Evolutionary conservation across 1,140 invertebrate species (phyloP).

Genomic region (Holcopasites calliopsidis): DNA sequence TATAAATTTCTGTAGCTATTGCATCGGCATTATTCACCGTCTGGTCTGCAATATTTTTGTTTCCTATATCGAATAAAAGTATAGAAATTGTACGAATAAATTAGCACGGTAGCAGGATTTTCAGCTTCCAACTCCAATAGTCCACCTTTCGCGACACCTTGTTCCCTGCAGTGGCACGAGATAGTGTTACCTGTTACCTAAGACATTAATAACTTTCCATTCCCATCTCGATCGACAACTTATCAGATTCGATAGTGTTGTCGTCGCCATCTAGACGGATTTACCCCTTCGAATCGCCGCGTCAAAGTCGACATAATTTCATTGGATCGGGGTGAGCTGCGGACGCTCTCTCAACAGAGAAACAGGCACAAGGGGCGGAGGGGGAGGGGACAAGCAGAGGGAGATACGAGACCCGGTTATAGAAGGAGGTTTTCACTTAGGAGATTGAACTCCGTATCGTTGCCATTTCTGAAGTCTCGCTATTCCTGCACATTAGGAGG

Average conservation of each 20-base stretch:
- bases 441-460: slow-evolving; percentile 61
- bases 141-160: no score
- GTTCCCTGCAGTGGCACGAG: no score
- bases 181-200: neutral
- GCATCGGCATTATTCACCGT: neutral
- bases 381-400: slow-evolving; percentile 12
- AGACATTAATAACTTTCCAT: slow-evolving; percentile 6
- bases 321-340: slow-evolving; percentile 52
- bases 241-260: slow-evolving; percentile 6
- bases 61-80: neutral
- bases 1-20: neutral
- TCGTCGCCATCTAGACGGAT: slow-evolving; percentile 1
- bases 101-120: no score
- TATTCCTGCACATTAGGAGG: slow-evolving; percentile 8
- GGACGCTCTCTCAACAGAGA: slow-evolving; percentile 16
- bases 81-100: no score
- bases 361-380: neutral
- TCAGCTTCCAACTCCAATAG: no score
- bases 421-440: slow-evolving; percentile 64
- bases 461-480: slow-evolving; percentile 43
- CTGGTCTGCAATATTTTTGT: neutral
- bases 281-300: slow-evolving; percentile 36
- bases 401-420: slow-evolving; percentile 48
- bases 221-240: neutral
- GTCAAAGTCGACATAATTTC: slow-evolving; percentile 62